A percentile compares a stretch with the other conserved stretches of the same genome.
phyloP scores from a whole-genome alignment of 1,140 invertebrate species.

The Oryctes rhinoceros region DNA sequence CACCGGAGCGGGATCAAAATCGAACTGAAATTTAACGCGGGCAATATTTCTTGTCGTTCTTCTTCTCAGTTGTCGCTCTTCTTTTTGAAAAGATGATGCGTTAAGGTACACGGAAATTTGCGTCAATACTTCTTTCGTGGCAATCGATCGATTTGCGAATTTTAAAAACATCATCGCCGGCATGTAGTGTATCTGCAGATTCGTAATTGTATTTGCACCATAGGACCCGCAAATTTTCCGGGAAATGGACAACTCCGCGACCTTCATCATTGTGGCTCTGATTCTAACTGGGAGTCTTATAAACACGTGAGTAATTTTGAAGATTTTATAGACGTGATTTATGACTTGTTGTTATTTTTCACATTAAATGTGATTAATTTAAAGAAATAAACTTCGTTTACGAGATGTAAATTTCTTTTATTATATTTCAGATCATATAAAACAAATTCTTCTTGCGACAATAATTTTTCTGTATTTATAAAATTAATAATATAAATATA shows the following conservation, averaged over 20 bases:
- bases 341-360: neutral
- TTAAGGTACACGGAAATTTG: neutral
- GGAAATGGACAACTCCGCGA: neutral
- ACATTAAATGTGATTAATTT: neutral
- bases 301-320: neutral
- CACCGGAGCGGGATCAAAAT: neutral
- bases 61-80: neutral
- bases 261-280: constrained; percentile 17
- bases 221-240: neutral
- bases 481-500: too few species aligned
- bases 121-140: neutral
- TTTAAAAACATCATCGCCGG: neutral
- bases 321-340: too few species aligned
- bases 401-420: too few species aligned
- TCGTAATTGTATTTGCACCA: neutral
- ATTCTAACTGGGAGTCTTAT: constrained; percentile 5
- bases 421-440: too few species aligned
- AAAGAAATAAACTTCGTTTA: too few species aligned
- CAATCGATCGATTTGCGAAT: neutral
- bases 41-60: neutral
- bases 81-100: neutral
- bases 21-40: constrained; percentile 26
- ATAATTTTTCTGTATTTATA: too few species aligned
- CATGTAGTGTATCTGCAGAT: constrained; percentile 8
- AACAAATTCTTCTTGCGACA: too few species aligned